Base-by-base conservation (phyloP, 2,888 invertebrate genomes). In the Drosophila nr. fundita region DNA sequence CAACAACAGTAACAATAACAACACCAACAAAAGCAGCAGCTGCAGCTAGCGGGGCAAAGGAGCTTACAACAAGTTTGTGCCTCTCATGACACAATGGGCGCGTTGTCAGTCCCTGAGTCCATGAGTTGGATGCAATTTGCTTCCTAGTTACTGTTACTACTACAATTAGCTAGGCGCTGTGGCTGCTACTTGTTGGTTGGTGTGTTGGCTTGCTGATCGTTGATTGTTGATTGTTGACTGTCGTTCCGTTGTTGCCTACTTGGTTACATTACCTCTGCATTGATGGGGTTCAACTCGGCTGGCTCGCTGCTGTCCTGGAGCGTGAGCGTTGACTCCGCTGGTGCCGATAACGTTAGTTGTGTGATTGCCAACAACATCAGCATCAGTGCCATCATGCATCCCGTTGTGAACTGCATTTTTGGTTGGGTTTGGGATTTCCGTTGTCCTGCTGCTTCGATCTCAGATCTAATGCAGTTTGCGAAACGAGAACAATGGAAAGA, bases 201-300 rank as follows among this genome's bases (percentile, higher is more conserved):
- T 34, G 21, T 45, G 21, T 45, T 45, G 45, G 45, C 24, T 15
- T 54, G 53, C 24, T 36, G 53, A 15, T 53, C 8, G 21, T 32
- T 49, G 52, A 8, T 21, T 54, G 36, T 54, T 53, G 27, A 24
- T n/a, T 21, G 15, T 42, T 40, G 32, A 4, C n/a, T 52, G 13
- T 48, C 55, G 27, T 18, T 24, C 32, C 52, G 55, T 49, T 42
- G 49, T 58, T 29, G 18, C 27, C 54, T 18, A 29, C 29, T 61
- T 45, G 45, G n/a, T 36, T 62, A 88, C 61, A 70, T 91, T 93
- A 93, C 93, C 93, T 93, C 92, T 67, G 90, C 85, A 73, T 93
- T 92, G 63, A 92, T 90, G 59, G 93, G 93, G 82, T 92, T 93
- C 68, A 93, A 73, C 54, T 92, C 92, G 54, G 59, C 70, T 32